phyloP scores from a whole-genome alignment of 2,113 vertebrate species.

The Saccopteryx bilineata region DNA sequence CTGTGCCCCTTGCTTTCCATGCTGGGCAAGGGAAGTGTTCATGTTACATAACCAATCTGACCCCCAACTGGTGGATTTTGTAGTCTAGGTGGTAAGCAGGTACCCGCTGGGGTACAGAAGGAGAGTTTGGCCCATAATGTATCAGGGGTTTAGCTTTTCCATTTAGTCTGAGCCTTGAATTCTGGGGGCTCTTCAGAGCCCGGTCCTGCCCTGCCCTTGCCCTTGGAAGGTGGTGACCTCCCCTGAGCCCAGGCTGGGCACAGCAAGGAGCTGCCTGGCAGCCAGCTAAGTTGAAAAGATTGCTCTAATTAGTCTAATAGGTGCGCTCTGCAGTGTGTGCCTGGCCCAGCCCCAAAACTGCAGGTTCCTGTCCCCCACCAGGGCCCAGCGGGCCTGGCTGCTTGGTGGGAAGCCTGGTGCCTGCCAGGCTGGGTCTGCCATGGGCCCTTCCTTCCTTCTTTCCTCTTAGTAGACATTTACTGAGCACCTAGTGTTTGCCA shows the following conservation, averaged over 20 bases:
- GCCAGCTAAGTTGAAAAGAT: conserved; percentile 80
- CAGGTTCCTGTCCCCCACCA: conserved; percentile 61
- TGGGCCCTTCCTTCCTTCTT: background rate
- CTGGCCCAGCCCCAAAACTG: conserved; percentile 53
- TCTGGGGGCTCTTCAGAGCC: background rate
- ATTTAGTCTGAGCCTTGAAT: background rate
- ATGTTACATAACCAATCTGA: accelerated
- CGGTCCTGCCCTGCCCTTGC: background rate
- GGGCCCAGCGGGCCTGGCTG: conserved; percentile 59
- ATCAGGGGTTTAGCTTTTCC: too few relatives aligned
- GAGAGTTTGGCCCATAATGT: background rate
- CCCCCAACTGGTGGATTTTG: background rate
- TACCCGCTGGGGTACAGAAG: accelerated
- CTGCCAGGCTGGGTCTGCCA: background rate
- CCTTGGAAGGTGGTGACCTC: conserved; percentile 70
- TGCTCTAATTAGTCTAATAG: conserved; percentile 73
- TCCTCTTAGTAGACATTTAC: background rate
- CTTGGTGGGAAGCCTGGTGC: background rate
- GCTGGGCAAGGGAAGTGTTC: accelerated
- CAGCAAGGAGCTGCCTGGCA: conserved; percentile 77
- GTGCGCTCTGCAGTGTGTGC: background rate
- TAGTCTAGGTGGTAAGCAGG: background rate
- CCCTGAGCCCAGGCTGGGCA: conserved; percentile 56
- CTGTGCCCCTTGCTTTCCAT: background rate
- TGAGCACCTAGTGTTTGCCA: background rate